Percentiles rank a stretch among this genome's conserved stretches.
phyloP scores from a whole-genome alignment of 2,888 invertebrate genomes.

The Odontocolon sp. region DNA sequence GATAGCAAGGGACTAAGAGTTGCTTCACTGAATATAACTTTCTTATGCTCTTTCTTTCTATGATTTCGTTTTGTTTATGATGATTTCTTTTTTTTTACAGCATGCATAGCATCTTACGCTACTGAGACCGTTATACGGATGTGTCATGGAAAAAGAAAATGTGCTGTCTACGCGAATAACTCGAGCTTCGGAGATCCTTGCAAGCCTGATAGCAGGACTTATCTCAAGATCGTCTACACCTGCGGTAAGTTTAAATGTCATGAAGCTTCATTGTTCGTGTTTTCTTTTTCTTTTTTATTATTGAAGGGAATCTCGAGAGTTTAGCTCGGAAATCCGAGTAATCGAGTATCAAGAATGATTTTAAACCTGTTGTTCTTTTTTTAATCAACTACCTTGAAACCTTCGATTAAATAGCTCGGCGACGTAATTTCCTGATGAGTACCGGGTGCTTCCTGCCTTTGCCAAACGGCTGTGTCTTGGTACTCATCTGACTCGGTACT shows the following conservation, averaged over 20 bases:
- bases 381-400: not conserved
- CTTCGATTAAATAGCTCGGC: slow-evolving; percentile 42
- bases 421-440: slow-evolving; percentile 44
- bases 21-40: not conserved
- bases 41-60: not conserved
- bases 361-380: not conserved
- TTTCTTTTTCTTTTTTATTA: slow-evolving; percentile 41
- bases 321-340: no score
- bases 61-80: not conserved
- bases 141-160: slow-evolving; percentile 91
- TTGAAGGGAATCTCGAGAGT: no score
- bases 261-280: no score
- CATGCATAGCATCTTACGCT: slow-evolving; percentile 93
- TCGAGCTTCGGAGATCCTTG: slow-evolving; percentile 93
- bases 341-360: no score
- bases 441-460: slow-evolving; percentile 49
- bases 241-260: slow-evolving; percentile 87
- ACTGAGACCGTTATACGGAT: slow-evolving; percentile 95
- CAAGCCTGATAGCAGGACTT: slow-evolving; percentile 89
- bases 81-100: slow-evolving; percentile 82
- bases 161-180: slow-evolving; percentile 90
- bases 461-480: slow-evolving; percentile 23
- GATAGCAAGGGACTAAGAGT: not conserved
- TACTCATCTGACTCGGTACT: slow-evolving; percentile 3
- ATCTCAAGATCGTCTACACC: slow-evolving; percentile 93